Evolutionary conservation across 2,888 invertebrate species (phyloP), one percentile per base, ranked within the genome.

Genomic region (Diploptera punctata): DNA sequence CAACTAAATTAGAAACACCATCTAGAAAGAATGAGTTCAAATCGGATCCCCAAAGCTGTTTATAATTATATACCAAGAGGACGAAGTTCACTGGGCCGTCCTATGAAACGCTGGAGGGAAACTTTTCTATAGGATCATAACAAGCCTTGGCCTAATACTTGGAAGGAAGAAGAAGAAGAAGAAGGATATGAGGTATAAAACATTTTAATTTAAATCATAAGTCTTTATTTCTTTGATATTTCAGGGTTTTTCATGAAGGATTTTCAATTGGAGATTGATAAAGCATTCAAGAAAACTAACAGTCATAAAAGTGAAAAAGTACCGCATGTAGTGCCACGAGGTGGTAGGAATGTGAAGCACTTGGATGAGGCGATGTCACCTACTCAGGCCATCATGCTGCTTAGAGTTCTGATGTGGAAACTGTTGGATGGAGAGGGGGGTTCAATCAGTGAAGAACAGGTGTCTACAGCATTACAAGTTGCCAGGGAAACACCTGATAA

Each of bases 221-320:
- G n/a, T n/a, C n/a, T n/a, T n/a, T n/a, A n/a, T n/a, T n/a, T n/a
- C n/a, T n/a, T 33, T 33, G 7, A 7, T 18, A 60, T 76, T 72
- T 70, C 78, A 74, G 80, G 78, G 21, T 78, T 83, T 18, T 83
- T 83, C 72, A 77, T 77, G 1, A 84, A 82, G 76, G 81, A 83
- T 70, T 80, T 84, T 47, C 80, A 81, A 29, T 29, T 57, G 57
- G 57, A 57, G 16, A 57, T 57, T n/a, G 57, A 57, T 7, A 57
- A 57, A 24, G 57, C 57, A 57, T 57, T 57, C 10, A 21, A 24
- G 1, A 57, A 29, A n/a, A 24, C 26, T n/a, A 24, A 24, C 2
- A 24, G 29, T n/a, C 77, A 80, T 13, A 67, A 10, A 19, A 65
- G 26, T 26, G 49, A 49, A 33, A 31, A 44, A 33, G 19, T 33